Evolutionary conservation across 30 jellyfish, hydroid and myxozoan species (phyloP), one percentile per base, ranked within the genome.

Genomic region (Mastigias papua): DNA sequence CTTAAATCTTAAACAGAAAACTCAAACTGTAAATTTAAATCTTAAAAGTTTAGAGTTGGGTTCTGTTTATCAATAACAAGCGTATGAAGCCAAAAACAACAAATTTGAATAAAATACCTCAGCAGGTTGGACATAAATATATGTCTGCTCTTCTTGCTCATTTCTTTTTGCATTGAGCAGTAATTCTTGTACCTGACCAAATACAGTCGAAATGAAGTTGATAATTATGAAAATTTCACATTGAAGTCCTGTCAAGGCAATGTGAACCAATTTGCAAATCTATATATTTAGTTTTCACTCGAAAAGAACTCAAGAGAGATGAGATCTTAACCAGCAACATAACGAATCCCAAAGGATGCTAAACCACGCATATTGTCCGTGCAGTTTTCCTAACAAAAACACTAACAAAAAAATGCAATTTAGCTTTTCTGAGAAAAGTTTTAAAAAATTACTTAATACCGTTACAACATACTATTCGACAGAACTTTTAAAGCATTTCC

Each of bases 121-220:
- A 34, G 27, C 31, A 19, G 94, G 92, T 67, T 88, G 89, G 20
- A 73, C 92, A 65, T 90, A 90, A 22, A 90, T 51, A 64, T 81
- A 81, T 19, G 72, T 42, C 31, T 83, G 91, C 51, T 90, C 97
- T 65, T 85, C 64, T 9, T 83, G 78, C 54, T 81, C 97, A 7
- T 80, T 94, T 30, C 48, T 82, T 30, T 62, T 63, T 4, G 89
- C 91, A 42, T 82, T 66, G 17, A 72, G 32, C 69, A 90, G 50
- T 10, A 90, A 33, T 51, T 90, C 97, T 76, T 82, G 97, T 19
- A 90, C 67, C 97, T 89, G 60, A 73, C 7, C 11, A 7, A 26
- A 65, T 25, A 60, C 72, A n/a, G n/a, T n/a, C n/a, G n/a, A n/a
- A n/a, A n/a, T n/a, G n/a, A n/a, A n/a, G n/a, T n/a, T n/a, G n/a